Evolutionary conservation across 2,797 vertebrate genomes (phyloP), one percentile per base, ranked within the genome.

Genomic region (Eurystomus glaucurus): DNA sequence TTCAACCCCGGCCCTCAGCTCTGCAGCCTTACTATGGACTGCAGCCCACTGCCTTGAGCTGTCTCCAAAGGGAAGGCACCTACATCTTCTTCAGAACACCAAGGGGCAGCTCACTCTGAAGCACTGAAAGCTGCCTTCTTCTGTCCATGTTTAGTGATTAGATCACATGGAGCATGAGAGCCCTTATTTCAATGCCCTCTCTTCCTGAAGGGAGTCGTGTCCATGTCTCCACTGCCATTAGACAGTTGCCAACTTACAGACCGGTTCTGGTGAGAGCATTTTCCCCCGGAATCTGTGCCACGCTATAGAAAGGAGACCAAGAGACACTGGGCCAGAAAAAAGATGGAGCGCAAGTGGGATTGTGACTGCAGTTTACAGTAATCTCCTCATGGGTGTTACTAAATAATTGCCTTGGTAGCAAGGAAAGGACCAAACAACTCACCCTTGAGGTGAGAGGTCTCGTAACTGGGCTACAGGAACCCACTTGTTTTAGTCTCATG

Each of bases 21-120:
- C 48, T 60, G n/a, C 31, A 41, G 26, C 45, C 58, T 54, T 50
- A 15, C 20, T 9, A 3, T 0, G 0, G 20, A 19, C 45, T 71
- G 52, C 31, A 51, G 51, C 51, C n/a, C 16, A 29, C 21, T 33
- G 31, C 33, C 55, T 28, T 51, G 31, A 84, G 17, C 79, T 39
- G 20, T 26, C 54, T 52, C 41, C 45, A 39, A 52, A 84, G 28
- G 11, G 14, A 86, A 85, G 35, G 18, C 19, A 7, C 10, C 9
- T 72, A 64, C 54, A 18, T 13, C 58, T 50, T 75, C 10, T 57
- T 51, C 2, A 1, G 71, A 39, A 41, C 25, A 58, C 23, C 18
- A 12, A 87, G 55, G 20, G 6, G 37, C 61, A 71, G 4, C 33
- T 84, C 33, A 25, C 10, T 61, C 22, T 3, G 3, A 74, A 88